Percentiles rank a stretch among this genome's conserved stretches.
phyloP scores from a whole-genome alignment of 2,113 vertebrate genomes.

The Corvus cornix region DNA sequence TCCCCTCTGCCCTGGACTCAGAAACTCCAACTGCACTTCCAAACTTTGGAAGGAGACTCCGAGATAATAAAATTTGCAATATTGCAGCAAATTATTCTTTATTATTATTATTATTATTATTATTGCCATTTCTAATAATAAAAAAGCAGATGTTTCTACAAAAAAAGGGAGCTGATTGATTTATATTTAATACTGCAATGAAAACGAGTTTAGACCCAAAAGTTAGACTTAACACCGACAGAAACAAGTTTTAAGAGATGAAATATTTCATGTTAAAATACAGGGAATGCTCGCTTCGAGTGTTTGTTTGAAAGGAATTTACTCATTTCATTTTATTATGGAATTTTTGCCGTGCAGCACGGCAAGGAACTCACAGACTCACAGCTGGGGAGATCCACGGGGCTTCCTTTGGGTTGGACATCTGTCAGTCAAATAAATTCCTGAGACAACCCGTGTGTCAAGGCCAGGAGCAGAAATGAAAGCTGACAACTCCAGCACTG shows the following conservation, averaged over 20 bases:
- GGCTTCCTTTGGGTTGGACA: background rate
- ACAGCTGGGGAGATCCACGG: background rate
- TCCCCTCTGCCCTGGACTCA: background rate
- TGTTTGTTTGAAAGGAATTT: background rate
- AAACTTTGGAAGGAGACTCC: background rate
- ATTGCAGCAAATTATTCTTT: background rate
- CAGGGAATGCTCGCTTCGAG: fast-evolving
- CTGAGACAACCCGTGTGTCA: background rate
- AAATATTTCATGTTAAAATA: background rate
- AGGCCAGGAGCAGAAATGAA: background rate
- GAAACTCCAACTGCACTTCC: background rate
- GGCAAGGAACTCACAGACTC: fast-evolving
- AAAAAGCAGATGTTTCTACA: background rate
- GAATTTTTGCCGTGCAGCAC: background rate
- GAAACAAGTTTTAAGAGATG: background rate
- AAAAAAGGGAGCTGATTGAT: background rate
- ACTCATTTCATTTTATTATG: background rate
- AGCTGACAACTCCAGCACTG: background rate
- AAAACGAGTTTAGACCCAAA: background rate
- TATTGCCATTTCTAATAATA: background rate
- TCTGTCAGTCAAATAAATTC: background rate
- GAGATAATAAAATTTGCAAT: background rate
- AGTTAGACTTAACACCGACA: background rate
- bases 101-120: no score
- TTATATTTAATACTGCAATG: background rate